phyloP scores from a whole-genome alignment of 2,113 vertebrate species.

The Chamaetylas fuelleborni region DNA sequence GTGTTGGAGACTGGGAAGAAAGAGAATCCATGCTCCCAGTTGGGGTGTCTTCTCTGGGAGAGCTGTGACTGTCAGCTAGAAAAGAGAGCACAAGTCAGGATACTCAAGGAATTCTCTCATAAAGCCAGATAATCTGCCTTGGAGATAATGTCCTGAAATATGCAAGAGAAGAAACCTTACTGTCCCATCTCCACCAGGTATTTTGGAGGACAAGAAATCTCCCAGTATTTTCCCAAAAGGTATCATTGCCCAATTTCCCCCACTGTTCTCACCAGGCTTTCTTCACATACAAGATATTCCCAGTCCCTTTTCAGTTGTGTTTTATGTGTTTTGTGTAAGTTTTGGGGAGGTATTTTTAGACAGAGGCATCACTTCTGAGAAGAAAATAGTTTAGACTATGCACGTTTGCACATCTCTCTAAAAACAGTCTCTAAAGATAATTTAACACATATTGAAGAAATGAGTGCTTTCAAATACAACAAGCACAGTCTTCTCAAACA shows the following conservation, averaged over 20 bases:
- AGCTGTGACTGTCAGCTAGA: slow-evolving; percentile 71
- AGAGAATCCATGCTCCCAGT: slow-evolving; percentile 89
- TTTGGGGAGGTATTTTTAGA: not conserved
- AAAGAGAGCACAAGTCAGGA: slow-evolving; percentile 8
- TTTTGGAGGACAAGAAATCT: not conserved
- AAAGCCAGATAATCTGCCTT: not conserved
- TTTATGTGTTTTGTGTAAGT: not conserved
- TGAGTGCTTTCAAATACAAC: not conserved
- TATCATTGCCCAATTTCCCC: not conserved
- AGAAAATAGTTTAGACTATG: not conserved
- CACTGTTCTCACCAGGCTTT: not conserved
- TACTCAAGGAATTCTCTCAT: not conserved
- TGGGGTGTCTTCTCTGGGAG: slow-evolving; percentile 81
- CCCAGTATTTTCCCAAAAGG: not conserved
- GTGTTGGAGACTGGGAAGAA: slow-evolving; percentile 88
- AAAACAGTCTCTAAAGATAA: slow-evolving; percentile 22
- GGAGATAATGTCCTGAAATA: not conserved
- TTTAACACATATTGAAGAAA: not conserved
- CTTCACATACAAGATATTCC: not conserved
- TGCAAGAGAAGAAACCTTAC: not conserved
- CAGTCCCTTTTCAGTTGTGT: not conserved
- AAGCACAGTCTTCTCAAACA: not conserved
- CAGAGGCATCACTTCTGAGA: not conserved
- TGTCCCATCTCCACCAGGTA: not conserved
- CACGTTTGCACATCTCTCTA: not conserved